A percentile compares a stretch with the other conserved stretches of the same genome.
Evolutionary conservation across 2,797 vertebrate species (phyloP).

Genomic region (Chloroceryle inda): DNA sequence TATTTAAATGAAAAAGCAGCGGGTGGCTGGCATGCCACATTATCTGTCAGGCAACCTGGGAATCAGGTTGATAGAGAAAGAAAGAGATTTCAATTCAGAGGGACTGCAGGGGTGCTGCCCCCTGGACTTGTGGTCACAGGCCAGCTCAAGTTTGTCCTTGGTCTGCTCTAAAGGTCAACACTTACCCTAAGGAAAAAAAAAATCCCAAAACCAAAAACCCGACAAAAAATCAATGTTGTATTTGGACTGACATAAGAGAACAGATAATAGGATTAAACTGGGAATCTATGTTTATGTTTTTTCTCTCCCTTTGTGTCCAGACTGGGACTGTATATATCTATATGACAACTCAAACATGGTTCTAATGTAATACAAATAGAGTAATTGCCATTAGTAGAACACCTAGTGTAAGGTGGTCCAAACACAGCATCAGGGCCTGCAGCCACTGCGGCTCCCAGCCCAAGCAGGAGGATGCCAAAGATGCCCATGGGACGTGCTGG

Average conservation of each 20-base stretch:
- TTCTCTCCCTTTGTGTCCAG: not conserved
- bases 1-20: slow-evolving; percentile 73
- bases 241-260: not conserved
- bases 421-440: not conserved
- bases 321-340: not conserved
- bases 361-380: not conserved
- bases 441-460: rapidly evolving
- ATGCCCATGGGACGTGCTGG: rapidly evolving
- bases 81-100: slow-evolving; percentile 33
- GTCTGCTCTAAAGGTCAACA: not conserved
- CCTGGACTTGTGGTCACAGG: not conserved
- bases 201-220: too few relatives aligned
- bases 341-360: not conserved
- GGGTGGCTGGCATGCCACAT: slow-evolving; percentile 41
- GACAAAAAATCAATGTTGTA: not conserved
- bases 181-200: not conserved
- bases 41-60: slow-evolving; percentile 59
- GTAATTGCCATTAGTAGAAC: not conserved
- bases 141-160: not conserved
- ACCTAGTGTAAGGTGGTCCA: not conserved
- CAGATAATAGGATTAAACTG: not conserved
- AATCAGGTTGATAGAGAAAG: slow-evolving; percentile 31
- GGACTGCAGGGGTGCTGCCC: not conserved
- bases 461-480: not conserved
- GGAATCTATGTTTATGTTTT: not conserved